Base-by-base conservation (phyloP, 2,888 invertebrate species). In the Aphodius granarius region DNA sequence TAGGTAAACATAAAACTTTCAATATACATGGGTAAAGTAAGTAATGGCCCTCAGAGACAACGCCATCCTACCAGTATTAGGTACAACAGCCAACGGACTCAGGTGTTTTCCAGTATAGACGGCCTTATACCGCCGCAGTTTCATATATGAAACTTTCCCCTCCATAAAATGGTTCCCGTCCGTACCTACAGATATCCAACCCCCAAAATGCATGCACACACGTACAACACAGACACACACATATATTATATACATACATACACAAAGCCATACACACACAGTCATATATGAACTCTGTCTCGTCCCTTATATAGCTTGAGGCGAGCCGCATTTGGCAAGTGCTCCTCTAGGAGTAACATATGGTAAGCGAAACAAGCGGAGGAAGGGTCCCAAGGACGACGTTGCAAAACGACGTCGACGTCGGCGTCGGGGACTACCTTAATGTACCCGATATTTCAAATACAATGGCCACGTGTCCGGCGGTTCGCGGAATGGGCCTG, bases 391-490 rank as follows among this genome's bases (percentile, higher is more conserved):
- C 65, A n/a, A 19, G 6, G 65, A 6, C 65, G 65, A 18, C n/a
- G n/a, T n/a, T n/a, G n/a, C n/a, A n/a, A n/a, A n/a, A n/a, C 16
- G 19, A 5, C n/a, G 22, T 21, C 68, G 22, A n/a, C 4, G 19
- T 13, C 22, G 21, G 68, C 22, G 68, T 68, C 20, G 68, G 21
- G 18, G 20, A 20, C 68, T 22, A 13, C 22, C 68, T 68, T 68
- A 68, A 68, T 68, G 68, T 20, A 4, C 20, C n/a, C 68, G n/a
- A 68, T 68, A 68, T 68, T 68, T 68, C 68, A 68, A 68, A 20
- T 20, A 68, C 68, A 68, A 68, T 68, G 68, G 20, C n/a, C 68
- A 68, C 68, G 68, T 68, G 68, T 20, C 68, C 68, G 20, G 68
- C 19, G 20, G 68, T 68, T 68, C n/a, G 68, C n/a, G 68, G 13